These are phyloP conservation scores for Apolygus lucorum DNA, from an alignment of 1,140 invertebrate species.

Conservation along the genomic window DNA sequence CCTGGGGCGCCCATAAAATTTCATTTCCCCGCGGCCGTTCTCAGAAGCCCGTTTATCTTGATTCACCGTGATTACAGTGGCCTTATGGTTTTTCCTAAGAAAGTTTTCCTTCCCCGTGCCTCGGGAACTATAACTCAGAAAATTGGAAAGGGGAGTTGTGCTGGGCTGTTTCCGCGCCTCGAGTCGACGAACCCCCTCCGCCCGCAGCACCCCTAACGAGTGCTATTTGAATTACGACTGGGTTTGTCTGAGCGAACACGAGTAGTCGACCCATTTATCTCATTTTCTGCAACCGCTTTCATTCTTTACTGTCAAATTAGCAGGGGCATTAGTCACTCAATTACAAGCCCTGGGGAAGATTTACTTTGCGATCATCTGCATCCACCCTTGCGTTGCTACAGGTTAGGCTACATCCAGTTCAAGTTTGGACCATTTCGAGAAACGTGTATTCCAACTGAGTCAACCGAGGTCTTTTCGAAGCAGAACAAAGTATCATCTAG, in stretches of 20 bases:
- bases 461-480: too few relatives aligned
- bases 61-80: slow-evolving; percentile 18
- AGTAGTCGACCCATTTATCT: slow-evolving; percentile 13
- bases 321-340: slow-evolving; percentile 8
- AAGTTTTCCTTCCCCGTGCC: slow-evolving; percentile 13
- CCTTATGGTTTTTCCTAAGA: slow-evolving; percentile 24
- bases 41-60: slow-evolving; percentile 17
- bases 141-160: not conserved
- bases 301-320: slow-evolving; percentile 13
- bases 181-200: not conserved
- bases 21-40: not conserved
- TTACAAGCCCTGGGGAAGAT: slow-evolving; percentile 3
- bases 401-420: too few relatives aligned
- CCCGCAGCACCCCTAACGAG: not conserved
- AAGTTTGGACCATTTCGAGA: too few relatives aligned
- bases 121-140: slow-evolving; percentile 20
- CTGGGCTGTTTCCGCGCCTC: not conserved
- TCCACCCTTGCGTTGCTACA: too few relatives aligned
- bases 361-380: slow-evolving; percentile 3
- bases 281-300: slow-evolving; percentile 6
- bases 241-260: slow-evolving; percentile 14
- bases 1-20: slow-evolving; percentile 17
- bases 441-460: too few relatives aligned
- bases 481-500: too few relatives aligned
- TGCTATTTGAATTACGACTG: slow-evolving; percentile 8